Percentiles rank a stretch among this genome's conserved stretches.
phyloP scores from a whole-genome alignment of 1,140 invertebrate genomes.

The Bombus balteatus region DNA sequence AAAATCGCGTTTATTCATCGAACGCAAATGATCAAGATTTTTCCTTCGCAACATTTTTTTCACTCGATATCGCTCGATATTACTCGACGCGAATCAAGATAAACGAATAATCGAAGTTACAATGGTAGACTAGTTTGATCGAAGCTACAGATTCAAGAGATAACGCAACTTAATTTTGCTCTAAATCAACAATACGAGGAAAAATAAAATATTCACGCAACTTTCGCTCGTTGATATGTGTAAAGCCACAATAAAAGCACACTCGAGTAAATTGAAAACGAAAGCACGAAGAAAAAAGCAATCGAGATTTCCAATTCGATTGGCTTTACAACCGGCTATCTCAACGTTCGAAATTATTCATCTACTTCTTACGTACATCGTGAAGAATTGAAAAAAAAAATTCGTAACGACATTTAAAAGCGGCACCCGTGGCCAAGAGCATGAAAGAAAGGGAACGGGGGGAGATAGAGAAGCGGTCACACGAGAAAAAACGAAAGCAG shows the following conservation, averaged over 20 bases:
- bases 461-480: no score
- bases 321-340: background rate
- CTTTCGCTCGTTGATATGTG: background rate
- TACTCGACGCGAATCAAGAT: background rate
- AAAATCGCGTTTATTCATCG: slow-evolving; percentile 56
- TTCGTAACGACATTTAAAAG: background rate
- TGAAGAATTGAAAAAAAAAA: background rate
- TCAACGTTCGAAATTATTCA: background rate
- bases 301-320: background rate
- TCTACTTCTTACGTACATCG: background rate
- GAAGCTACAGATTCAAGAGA: background rate
- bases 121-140: background rate
- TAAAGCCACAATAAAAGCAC: background rate
- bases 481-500: background rate
- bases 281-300: no score
- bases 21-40: slow-evolving; percentile 1
- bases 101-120: slow-evolving; percentile 11
- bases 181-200: background rate
- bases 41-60: background rate
- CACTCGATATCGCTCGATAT: background rate
- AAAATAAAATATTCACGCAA: background rate
- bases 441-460: background rate
- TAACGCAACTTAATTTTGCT: background rate
- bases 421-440: no score
- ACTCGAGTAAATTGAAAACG: background rate